These are phyloP conservation scores for Pasiphila rectangulata DNA, from an alignment of 2,888 invertebrate species.

Conservation along the genomic window DNA sequence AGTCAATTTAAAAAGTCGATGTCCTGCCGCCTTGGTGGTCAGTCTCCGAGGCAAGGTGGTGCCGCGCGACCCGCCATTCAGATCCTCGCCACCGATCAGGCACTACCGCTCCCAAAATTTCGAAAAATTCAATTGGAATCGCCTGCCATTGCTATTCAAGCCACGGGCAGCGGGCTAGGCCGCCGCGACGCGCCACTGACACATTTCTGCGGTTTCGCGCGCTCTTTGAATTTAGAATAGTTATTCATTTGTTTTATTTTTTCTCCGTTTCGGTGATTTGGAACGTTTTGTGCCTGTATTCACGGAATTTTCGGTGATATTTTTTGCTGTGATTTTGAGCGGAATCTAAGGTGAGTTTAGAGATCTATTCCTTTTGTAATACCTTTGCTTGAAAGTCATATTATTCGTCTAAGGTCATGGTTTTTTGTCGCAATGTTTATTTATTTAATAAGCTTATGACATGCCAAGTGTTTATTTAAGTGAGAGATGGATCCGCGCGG, in stretches of 20 bases:
- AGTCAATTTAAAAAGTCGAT: slow-evolving; percentile 78
- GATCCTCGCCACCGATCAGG: slow-evolving; percentile 63
- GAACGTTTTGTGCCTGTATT: slow-evolving; percentile 54
- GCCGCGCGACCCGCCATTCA: slow-evolving; percentile 61
- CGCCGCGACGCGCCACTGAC: slow-evolving; percentile 77
- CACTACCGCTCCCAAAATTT: slow-evolving; percentile 66
- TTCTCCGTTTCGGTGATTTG: slow-evolving; percentile 53
- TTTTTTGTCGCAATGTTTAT: slow-evolving; percentile 9
- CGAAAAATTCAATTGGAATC: slow-evolving; percentile 57
- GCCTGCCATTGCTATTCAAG: slow-evolving; percentile 57
- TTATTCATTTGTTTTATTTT: slow-evolving; percentile 53
- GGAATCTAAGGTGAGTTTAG: slow-evolving; percentile 53
- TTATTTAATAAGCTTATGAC: slow-evolving; percentile 10
- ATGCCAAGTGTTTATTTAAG: slow-evolving; percentile 23
- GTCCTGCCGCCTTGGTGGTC: slow-evolving; percentile 69
- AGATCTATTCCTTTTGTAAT: too few relatives aligned
- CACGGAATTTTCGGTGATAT: slow-evolving; percentile 50
- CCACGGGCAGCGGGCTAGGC: slow-evolving; percentile 70
- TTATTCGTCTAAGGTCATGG: slow-evolving; percentile 12
- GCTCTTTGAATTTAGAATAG: slow-evolving; percentile 76
- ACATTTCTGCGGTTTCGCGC: slow-evolving; percentile 75
- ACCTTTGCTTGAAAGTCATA: slow-evolving; percentile 4
- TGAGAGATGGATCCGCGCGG: slow-evolving; percentile 14
- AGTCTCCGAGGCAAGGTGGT: slow-evolving; percentile 57
- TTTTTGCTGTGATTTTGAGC: slow-evolving; percentile 41